A percentile compares a stretch with the other conserved stretches of the same genome.
Evolutionary conservation across 1,140 invertebrate genomes (phyloP).

Genomic region (Colletes latitarsis): DNA sequence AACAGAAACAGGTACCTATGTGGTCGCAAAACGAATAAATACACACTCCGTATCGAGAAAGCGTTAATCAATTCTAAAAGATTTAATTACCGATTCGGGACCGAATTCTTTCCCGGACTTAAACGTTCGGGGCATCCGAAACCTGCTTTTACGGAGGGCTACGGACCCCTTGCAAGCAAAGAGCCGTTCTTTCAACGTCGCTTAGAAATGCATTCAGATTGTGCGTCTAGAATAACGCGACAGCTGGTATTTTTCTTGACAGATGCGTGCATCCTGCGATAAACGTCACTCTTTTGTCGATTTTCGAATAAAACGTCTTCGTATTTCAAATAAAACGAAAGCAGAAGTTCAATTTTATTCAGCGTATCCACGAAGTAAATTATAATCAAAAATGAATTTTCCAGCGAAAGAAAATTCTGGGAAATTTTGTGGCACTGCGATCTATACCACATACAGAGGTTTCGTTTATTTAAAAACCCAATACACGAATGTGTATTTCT

Average conservation of each 20-base stretch:
- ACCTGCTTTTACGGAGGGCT: not conserved
- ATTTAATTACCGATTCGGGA: slow-evolving; percentile 14
- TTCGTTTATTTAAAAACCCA: too few species aligned
- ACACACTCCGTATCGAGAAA: slow-evolving; percentile 2
- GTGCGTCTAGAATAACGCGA: slow-evolving; percentile 15
- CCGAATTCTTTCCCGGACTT: not conserved
- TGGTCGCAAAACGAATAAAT: not conserved
- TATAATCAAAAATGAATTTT: not conserved
- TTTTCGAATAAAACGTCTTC: too few species aligned
- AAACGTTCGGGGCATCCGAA: not conserved
- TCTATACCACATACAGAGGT: too few species aligned
- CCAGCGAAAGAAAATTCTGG: too few species aligned
- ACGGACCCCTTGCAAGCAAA: slow-evolving; percentile 10
- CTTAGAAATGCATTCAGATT: slow-evolving; percentile 14
- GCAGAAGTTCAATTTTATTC: too few species aligned
- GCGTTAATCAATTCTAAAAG: slow-evolving; percentile 41
- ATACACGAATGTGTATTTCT: too few species aligned
- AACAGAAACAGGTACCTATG: too few species aligned
- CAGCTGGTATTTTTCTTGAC: slow-evolving; percentile 45
- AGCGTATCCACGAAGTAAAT: not conserved
- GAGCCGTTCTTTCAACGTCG: slow-evolving; percentile 11
- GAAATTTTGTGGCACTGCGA: too few species aligned
- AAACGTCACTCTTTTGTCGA: too few species aligned
- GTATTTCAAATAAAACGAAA: too few species aligned
- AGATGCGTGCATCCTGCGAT: slow-evolving; percentile 34